A percentile compares a stretch with the other conserved stretches of the same genome.
Evolutionary conservation across 2,888 invertebrate species (phyloP).

Genomic region (Caenorhabditis sp.): DNA sequence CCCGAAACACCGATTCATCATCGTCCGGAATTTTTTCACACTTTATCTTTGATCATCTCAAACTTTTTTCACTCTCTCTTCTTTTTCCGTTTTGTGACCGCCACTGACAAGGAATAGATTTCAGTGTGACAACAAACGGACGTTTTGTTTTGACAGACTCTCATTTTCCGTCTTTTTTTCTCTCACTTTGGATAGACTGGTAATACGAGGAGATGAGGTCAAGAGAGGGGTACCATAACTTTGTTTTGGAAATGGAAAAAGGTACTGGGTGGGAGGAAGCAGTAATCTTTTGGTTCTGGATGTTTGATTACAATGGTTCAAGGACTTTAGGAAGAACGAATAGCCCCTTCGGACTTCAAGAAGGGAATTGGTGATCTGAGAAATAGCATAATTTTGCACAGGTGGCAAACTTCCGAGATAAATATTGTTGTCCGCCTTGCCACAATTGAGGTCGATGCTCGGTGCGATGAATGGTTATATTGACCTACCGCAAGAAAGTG

Average conservation of each 20-base stretch:
- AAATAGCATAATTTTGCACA: background rate
- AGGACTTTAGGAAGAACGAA: background rate
- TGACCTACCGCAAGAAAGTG: slow-evolving; percentile 1
- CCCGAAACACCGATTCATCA: slow-evolving; percentile 5
- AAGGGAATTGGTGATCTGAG: background rate
- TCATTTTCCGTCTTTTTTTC: background rate
- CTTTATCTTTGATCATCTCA: slow-evolving; percentile 58
- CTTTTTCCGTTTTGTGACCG: slow-evolving; percentile 10
- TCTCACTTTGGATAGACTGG: background rate
- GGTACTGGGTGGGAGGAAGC: background rate
- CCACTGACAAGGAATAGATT: slow-evolving; percentile 22
- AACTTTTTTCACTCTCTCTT: too few species aligned
- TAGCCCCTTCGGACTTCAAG: slow-evolving; percentile 3
- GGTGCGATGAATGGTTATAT: background rate
- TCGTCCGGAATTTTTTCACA: slow-evolving; percentile 28
- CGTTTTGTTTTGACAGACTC: slow-evolving; percentile 55
- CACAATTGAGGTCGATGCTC: background rate
- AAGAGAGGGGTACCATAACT: slow-evolving; percentile 21
- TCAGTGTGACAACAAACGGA: slow-evolving; percentile 47
- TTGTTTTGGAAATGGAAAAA: background rate
- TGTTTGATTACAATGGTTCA: slow-evolving; percentile 33
- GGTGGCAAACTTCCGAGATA: background rate
- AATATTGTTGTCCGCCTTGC: background rate
- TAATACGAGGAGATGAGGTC: slow-evolving; percentile 27
- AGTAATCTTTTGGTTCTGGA: slow-evolving; percentile 27